Percentiles rank a stretch among this genome's conserved stretches.
These are phyloP conservation scores for Zophobas atratus DNA, from an alignment of 1,140 invertebrate genomes.

Conservation along the genomic window DNA sequence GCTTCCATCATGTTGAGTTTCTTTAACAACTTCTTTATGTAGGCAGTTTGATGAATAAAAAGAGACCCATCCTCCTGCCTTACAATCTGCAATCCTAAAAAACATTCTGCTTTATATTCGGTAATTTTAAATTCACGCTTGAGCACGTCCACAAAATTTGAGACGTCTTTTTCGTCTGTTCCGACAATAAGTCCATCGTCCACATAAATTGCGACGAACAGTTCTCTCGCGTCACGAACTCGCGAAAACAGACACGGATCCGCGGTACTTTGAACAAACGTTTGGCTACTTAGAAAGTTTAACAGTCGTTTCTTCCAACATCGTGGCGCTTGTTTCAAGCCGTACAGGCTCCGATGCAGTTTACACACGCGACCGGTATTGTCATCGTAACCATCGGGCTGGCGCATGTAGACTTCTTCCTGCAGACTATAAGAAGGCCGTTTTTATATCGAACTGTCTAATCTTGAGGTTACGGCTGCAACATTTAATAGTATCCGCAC, in stretches of 20 bases:
- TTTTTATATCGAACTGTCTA: conserved; percentile 64
- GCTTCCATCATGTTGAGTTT: conserved; percentile 44
- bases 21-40: conserved; percentile 43
- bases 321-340: conserved; percentile 64
- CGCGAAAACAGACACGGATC: conserved; percentile 61
- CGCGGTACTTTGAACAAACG: conserved; percentile 54
- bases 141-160: conserved; percentile 27
- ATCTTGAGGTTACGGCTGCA: conserved; percentile 49
- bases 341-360: conserved; percentile 66
- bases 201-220: conserved; percentile 58
- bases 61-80: conserved; percentile 15
- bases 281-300: conserved; percentile 54
- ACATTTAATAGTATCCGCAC: conserved; percentile 58
- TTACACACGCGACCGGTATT: conserved; percentile 57
- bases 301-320: conserved; percentile 61
- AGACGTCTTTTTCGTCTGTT: conserved; percentile 29
- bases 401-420: conserved; percentile 67
- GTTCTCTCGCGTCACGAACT: conserved; percentile 2
- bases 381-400: conserved; percentile 65
- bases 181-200: conserved; percentile 58
- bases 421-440: conserved; percentile 66
- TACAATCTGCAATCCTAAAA: conserved; percentile 51
- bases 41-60: conserved; percentile 44
- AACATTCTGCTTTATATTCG: conserved; percentile 14
- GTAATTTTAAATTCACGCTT: conserved; percentile 50